A percentile compares a stretch with the other conserved stretches of the same genome.
These are phyloP conservation scores for Drosophila melanosoma DNA, from an alignment of 2,888 invertebrate species.

Conservation along the genomic window DNA sequence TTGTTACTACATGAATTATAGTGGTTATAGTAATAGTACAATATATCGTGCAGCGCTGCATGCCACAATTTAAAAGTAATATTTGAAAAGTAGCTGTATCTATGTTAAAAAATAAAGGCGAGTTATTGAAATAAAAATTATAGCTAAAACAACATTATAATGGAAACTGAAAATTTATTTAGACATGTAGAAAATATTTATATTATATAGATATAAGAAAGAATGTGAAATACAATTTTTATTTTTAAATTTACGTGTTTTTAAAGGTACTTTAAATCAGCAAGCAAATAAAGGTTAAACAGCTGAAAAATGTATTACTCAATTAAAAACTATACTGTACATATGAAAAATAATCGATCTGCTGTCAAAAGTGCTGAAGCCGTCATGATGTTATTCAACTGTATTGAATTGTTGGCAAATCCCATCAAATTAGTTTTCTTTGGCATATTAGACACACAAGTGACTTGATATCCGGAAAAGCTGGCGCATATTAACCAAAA, in stretches of 20 bases:
- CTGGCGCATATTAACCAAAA: constrained; percentile 21
- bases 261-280: neutral
- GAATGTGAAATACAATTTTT: no score
- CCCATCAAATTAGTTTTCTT: constrained; percentile 34
- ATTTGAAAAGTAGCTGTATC: constrained; percentile 9
- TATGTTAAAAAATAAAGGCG: neutral
- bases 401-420: constrained; percentile 18
- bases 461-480: constrained; percentile 25
- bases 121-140: no score
- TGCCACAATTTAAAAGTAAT: constrained; percentile 29
- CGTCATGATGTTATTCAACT: neutral
- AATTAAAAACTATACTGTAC: neutral
- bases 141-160: neutral
- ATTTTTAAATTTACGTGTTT: neutral
- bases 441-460: constrained; percentile 6
- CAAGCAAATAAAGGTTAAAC: neutral
- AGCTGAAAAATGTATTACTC: neutral
- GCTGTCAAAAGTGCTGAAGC: no score
- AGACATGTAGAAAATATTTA: neutral
- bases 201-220: neutral
- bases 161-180: neutral
- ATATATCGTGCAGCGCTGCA: neutral
- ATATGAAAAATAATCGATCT: neutral
- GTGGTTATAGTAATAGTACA: constrained; percentile 2
- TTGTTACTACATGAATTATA: constrained; percentile 4